Base-by-base conservation (phyloP, 2,888 invertebrate species). In the Cepaea hortensis region DNA sequence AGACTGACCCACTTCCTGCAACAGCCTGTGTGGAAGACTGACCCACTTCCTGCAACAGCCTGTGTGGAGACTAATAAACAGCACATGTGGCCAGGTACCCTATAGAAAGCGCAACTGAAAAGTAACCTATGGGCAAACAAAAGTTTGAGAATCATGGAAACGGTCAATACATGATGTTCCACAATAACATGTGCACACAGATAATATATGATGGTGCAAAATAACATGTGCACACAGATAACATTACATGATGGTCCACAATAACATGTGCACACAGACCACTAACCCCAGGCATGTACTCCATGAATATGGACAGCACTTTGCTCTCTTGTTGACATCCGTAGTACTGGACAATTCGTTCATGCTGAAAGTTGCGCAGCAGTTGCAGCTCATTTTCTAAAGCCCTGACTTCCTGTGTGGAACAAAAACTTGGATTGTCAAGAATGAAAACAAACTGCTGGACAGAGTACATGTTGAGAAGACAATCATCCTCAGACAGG, bases 221-320 rank as follows among this genome's bases (percentile, higher is more conserved):
- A 35, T 35, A 35, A 35, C 35, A 35, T 35, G 35, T 35, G 35
- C 35, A 35, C 35, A 35, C 35, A 35, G 13, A 65, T 65, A 65
- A 9, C 9, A 9, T 2, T 18, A 65, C 72, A 72, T 72, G 0
- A 72, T 9, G 1, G n/a, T 72, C 55, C 55, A 23, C 55, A 23
- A 35, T 75, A 23, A 75, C 3, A 75, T 15, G 6, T 73, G 11
- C 15, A 11, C 35, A 6, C 46, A 48, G 4, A 77, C 23, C 50
- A 91, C 93, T 90, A 89, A 94, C 94, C 89, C 95, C 95, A 11
- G 95, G 92, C 95, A 95, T 95, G 89, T 93, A 95, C 90, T 95
- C 95, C 94, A 95, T 95, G 90, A 95, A 95, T 89, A 95, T 95
- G 85, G 93, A 94, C 61, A 95, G 91, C 55, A 92, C 90, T 72